Evolutionary conservation across 2,888 invertebrate genomes (phyloP).

Genomic region (Busseola fusca): DNA sequence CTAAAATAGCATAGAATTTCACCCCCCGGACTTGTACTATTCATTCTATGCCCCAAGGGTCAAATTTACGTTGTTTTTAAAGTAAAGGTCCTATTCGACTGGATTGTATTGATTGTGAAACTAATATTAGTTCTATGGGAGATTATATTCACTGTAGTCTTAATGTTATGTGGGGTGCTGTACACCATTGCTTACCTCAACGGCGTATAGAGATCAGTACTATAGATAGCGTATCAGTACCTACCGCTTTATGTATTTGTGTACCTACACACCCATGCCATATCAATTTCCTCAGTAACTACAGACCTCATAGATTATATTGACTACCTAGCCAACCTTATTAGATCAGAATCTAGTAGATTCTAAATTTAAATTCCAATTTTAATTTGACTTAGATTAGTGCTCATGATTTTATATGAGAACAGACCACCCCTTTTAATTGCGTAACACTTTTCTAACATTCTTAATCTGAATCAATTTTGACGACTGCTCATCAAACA

Average conservation of each 20-base stretch:
- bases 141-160: background rate
- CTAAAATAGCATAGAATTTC: slow-evolving; percentile 8
- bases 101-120: slow-evolving; percentile 3
- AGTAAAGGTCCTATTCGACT: background rate
- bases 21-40: too few species aligned
- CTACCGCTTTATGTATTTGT: background rate
- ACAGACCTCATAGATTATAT: background rate
- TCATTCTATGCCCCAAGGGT: background rate
- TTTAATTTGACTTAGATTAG: background rate
- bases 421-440: background rate
- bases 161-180: too few species aligned
- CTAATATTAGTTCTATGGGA: background rate
- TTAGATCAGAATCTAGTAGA: background rate
- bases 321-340: background rate
- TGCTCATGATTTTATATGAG: background rate
- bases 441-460: too few species aligned
- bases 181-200: background rate
- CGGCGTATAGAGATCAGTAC: background rate
- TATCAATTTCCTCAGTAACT: background rate
- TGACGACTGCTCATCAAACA: too few species aligned
- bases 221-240: background rate
- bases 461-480: too few species aligned
- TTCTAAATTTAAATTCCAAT: background rate
- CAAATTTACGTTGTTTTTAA: slow-evolving; percentile 25
- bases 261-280: background rate